Conservation (phyloP, 2,888 invertebrate genomes). For the Pseudococcus jackbeardsleyi region DNA sequence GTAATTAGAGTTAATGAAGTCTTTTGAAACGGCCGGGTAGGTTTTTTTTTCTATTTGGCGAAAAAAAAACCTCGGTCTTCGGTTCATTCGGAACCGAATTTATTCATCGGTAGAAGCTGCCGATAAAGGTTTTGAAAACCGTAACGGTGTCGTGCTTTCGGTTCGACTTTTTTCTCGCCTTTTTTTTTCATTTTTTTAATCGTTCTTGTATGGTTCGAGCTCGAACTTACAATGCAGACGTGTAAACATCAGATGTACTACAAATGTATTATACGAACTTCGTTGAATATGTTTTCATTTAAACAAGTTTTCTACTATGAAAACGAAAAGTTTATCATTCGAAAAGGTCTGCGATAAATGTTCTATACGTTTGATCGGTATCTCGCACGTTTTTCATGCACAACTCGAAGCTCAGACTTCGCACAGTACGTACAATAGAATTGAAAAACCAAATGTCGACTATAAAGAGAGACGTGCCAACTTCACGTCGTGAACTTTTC, state of each 20-base stretch:
- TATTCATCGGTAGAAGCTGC: neutral
- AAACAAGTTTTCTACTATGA: neutral
- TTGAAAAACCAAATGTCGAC: conserved; percentile 2
- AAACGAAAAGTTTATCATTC: neutral
- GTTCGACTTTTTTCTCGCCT: neutral
- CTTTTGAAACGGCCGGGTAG: neutral
- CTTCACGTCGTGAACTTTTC: neutral
- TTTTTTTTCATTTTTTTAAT: neutral
- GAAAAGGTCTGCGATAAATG: neutral
- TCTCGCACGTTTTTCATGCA: neutral
- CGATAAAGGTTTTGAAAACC: no score
- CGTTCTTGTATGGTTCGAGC: neutral
- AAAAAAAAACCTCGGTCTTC: neutral
- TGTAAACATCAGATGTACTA: neutral
- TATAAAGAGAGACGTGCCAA: neutral
- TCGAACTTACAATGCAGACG: neutral
- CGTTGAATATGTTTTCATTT: neutral
- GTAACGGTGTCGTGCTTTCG: no score
- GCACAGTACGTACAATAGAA: neutral
- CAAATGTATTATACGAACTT: neutral
- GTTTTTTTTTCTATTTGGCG: neutral
- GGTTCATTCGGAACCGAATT: neutral
- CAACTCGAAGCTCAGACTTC: neutral
- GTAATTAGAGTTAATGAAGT: conserved; percentile 17
- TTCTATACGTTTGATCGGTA: neutral